Percentiles rank a stretch among this genome's conserved stretches.
These are phyloP conservation scores for Neodiprion fabricii DNA, from an alignment of 1,140 invertebrate species.

Conservation along the genomic window DNA sequence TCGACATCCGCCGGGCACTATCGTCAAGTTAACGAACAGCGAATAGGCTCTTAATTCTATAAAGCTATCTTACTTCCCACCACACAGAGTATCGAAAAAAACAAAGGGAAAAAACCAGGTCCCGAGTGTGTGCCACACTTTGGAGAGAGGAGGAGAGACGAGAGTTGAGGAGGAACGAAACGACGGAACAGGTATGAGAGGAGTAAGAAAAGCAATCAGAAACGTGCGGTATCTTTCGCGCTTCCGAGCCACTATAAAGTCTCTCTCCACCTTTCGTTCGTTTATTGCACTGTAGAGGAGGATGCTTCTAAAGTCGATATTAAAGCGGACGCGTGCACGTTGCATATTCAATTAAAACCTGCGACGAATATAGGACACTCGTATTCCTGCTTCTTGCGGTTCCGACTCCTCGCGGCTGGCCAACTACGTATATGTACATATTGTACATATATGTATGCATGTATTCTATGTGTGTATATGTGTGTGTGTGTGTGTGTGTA, in stretches of 20 bases:
- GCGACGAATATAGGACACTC: not conserved
- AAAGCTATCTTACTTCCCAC: conserved; percentile 36
- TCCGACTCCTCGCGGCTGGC: no score
- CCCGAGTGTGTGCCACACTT: conserved; percentile 15
- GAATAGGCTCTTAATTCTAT: conserved; percentile 54
- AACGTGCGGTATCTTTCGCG: conserved; percentile 44
- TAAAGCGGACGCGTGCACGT: not conserved
- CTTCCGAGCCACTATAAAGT: not conserved
- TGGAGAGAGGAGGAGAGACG: conserved; percentile 19
- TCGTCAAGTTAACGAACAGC: conserved; percentile 47
- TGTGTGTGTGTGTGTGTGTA: no score
- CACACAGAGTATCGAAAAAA: conserved; percentile 26
- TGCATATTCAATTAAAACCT: conserved; percentile 6
- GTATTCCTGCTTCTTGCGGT: no score
- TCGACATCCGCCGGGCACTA: not conserved
- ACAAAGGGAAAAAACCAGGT: conserved; percentile 29
- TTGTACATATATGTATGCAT: no score
- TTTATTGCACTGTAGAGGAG: not conserved
- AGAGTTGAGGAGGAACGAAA: conserved; percentile 14
- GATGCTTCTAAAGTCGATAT: conserved; percentile 1
- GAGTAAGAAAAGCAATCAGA: conserved; percentile 49
- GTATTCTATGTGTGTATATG: no score
- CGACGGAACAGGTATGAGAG: conserved; percentile 18
- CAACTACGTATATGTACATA: no score
- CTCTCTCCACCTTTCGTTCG: not conserved